These are phyloP conservation scores for Catocala sponsa DNA, from an alignment of 2,888 invertebrate genomes.

Conservation along the genomic window DNA sequence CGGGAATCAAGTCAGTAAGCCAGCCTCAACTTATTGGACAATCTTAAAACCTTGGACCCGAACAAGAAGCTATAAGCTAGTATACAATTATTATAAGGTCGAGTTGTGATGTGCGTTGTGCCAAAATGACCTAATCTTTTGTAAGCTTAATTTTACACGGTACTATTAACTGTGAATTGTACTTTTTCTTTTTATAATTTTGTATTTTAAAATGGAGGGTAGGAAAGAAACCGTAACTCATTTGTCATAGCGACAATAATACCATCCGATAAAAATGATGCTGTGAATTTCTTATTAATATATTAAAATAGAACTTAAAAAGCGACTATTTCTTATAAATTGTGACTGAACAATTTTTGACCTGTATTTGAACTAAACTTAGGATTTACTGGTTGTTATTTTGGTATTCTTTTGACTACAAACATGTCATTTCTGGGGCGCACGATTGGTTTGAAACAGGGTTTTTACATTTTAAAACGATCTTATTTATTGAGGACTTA, in stretches of 20 bases:
- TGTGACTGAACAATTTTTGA: slow-evolving; percentile 83
- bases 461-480: slow-evolving; percentile 7
- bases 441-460: slow-evolving; percentile 42
- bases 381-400: slow-evolving; percentile 77
- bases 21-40: neutral
- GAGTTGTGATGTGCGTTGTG: slow-evolving; percentile 46
- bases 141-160: slow-evolving; percentile 37
- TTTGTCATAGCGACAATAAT: slow-evolving; percentile 62
- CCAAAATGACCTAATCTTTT: slow-evolving; percentile 53
- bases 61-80: slow-evolving; percentile 37
- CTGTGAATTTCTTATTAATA: slow-evolving; percentile 66
- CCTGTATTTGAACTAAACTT: slow-evolving; percentile 75
- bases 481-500: neutral
- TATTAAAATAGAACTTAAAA: slow-evolving; percentile 56
- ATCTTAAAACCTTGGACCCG: slow-evolving; percentile 12
- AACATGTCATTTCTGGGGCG: slow-evolving; percentile 48
- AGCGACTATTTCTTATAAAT: slow-evolving; percentile 77
- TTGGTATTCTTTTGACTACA: slow-evolving; percentile 69
- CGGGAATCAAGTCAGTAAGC: neutral
- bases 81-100: slow-evolving; percentile 43
- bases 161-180: slow-evolving; percentile 35
- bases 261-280: slow-evolving; percentile 57
- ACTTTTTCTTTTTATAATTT: slow-evolving; percentile 43
- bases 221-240: slow-evolving; percentile 20
- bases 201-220: slow-evolving; percentile 29